Conservation (phyloP, 2,113 vertebrate genomes). For the Neogale vison region DNA sequence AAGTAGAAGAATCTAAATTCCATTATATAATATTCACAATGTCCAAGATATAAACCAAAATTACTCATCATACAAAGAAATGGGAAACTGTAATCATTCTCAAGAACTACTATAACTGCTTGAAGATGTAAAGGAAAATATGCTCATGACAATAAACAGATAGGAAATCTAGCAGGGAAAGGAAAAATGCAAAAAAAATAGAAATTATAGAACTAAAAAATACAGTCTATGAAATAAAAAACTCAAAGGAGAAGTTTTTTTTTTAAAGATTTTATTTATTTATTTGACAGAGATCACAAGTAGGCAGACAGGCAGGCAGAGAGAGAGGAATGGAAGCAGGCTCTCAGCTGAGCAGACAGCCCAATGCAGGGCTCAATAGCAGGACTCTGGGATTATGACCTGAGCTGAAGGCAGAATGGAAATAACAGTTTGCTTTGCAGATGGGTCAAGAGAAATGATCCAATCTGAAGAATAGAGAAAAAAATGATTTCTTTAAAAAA, state of each 20-base stretch:
- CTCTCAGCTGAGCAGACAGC: too few species aligned
- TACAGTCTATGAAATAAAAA: neutral
- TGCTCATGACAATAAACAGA: neutral
- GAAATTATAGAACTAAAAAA: constrained; percentile 4
- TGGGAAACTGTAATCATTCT: neutral
- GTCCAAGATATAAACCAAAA: neutral
- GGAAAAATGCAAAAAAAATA: neutral
- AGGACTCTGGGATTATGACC: too few species aligned
- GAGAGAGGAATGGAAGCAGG: too few species aligned
- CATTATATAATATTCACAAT: neutral
- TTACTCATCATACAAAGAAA: neutral
- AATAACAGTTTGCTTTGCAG: neutral
- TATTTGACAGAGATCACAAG: too few species aligned
- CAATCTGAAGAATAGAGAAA: neutral
- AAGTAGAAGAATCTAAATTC: neutral
- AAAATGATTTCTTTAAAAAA: neutral
- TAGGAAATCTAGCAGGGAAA: neutral
- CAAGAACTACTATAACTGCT: neutral
- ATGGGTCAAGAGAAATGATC: neutral
- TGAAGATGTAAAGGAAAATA: neutral
- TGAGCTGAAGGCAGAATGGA: neutral
- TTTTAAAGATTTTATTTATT: too few species aligned
- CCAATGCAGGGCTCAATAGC: too few species aligned
- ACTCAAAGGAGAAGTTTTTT: neutral
- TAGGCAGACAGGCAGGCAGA: too few species aligned